Evolutionary conservation across 2,113 vertebrate species (phyloP), one percentile per base, ranked within the genome.

Genomic region (Phoenicopterus ruber): DNA sequence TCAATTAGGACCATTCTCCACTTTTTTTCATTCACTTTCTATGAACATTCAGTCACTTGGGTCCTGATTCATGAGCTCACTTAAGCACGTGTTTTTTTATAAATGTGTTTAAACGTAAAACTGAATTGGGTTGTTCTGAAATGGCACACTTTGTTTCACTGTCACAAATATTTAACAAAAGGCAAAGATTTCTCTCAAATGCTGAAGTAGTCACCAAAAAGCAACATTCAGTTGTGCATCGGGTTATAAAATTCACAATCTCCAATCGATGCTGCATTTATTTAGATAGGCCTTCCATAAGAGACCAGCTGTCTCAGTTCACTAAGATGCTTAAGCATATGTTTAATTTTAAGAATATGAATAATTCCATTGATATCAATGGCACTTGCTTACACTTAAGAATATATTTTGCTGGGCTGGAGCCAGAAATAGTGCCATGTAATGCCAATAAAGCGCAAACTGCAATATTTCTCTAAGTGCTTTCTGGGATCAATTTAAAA

Each of bases 331-430:
- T 92, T 44, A 92, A 95, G 47, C 95, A 97, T 94, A 97, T 94
- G 94, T 91, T 96, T 95, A 96, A 93, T 97, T 94, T 96, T 93
- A 93, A 93, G 94, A 83, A 84, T 82, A 94, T 95, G 95, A 96
- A 94, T 96, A 95, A 94, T 95, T 96, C 89, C 89, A 74, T 88
- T 94, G 77, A 86, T 96, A 96, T 65, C 84, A 80, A 80, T 69
- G 82, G 83, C 86, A 84, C 77, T 83, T 59, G 31, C 92, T 91
- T 84, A 79, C 55, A 87, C 66, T 95, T 93, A 77, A 93, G 96
- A 84, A 86, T 94, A 84, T 57, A 93, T 85, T 87, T 93, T 71
- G 49, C 92, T 94, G 93, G 90, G 61, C 58, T 65, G 54, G 70
- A 96, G 81, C 87, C 94, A 94, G 90, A 61, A 78, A 52, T 34